Percentiles rank a stretch among this genome's conserved stretches.
Conservation (phyloP, 2,888 invertebrate genomes). For the Helleia helle region DNA sequence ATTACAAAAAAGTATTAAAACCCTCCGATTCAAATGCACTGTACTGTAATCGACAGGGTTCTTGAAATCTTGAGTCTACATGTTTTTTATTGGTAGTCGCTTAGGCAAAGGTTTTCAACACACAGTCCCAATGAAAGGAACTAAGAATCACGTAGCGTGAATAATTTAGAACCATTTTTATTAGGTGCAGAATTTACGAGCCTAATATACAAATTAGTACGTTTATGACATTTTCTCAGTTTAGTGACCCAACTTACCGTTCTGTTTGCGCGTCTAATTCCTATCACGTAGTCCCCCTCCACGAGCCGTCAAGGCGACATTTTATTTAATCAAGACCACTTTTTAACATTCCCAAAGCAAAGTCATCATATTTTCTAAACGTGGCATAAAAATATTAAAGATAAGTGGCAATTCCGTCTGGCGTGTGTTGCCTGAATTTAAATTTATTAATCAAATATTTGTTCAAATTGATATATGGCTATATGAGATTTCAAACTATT, state of each 20-base stretch:
- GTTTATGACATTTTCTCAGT: conserved; percentile 22
- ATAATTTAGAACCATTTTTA: too few relatives aligned
- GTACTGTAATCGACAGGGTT: too few relatives aligned
- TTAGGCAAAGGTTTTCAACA: too few relatives aligned
- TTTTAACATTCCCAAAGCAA: conserved; percentile 60
- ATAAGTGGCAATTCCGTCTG: conserved; percentile 32
- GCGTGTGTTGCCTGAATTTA: conserved; percentile 25
- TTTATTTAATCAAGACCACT: conserved; percentile 70
- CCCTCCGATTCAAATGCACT: too few relatives aligned
- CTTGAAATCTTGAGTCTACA: too few relatives aligned
- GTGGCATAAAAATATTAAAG: conserved; percentile 32
- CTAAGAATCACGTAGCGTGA: too few relatives aligned
- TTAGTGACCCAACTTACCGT: conserved; percentile 32
- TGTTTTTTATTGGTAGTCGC: too few relatives aligned
- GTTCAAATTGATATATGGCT: too few relatives aligned
- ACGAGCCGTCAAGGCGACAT: conserved; percentile 39
- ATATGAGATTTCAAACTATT: too few relatives aligned
- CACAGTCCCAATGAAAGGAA: too few relatives aligned
- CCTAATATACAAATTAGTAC: conserved; percentile 1
- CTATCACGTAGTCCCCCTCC: conserved; percentile 42
- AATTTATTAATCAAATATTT: conserved; percentile 16
- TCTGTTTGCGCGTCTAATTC: conserved; percentile 42
- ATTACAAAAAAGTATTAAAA: too few relatives aligned
- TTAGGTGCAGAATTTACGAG: background rate
- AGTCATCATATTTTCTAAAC: conserved; percentile 47